phyloP scores from a whole-genome alignment of 2,113 vertebrate species.

The Edolisoma coerulescens region DNA sequence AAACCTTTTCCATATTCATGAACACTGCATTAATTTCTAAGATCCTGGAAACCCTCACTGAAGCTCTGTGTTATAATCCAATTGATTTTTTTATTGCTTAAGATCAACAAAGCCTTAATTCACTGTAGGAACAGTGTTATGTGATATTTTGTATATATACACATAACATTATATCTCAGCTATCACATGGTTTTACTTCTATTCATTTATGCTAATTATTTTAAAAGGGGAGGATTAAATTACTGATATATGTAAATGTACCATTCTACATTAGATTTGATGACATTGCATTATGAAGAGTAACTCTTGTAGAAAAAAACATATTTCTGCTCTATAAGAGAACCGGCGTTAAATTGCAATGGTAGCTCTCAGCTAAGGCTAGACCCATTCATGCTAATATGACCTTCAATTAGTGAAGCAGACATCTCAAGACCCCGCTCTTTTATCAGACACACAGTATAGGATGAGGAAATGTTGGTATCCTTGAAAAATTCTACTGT shows the following conservation, averaged over 20 bases:
- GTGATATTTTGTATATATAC: not conserved
- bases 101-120: conserved; percentile 18
- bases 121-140: not conserved
- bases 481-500: conserved; percentile 38
- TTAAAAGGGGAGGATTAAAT: not conserved
- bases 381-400: conserved; percentile 51
- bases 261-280: not conserved
- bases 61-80: not conserved
- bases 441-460: not conserved
- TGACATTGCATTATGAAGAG: not conserved
- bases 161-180: not conserved
- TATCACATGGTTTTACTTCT: not conserved
- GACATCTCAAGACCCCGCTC: not conserved
- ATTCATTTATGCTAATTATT: not conserved
- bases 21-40: not conserved
- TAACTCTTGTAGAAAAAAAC: not conserved
- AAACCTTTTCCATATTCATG: conserved; percentile 53
- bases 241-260: not conserved
- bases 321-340: not conserved
- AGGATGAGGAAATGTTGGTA: conserved; percentile 2
- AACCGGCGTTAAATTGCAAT: not conserved
- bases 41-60: not conserved
- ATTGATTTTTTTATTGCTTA: not conserved
- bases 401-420: conserved; percentile 61
- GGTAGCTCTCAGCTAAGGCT: conserved; percentile 32